Evolutionary conservation across 2,797 vertebrate genomes (phyloP), one percentile per base, ranked within the genome.

Genomic region (Erethizon dorsatum): DNA sequence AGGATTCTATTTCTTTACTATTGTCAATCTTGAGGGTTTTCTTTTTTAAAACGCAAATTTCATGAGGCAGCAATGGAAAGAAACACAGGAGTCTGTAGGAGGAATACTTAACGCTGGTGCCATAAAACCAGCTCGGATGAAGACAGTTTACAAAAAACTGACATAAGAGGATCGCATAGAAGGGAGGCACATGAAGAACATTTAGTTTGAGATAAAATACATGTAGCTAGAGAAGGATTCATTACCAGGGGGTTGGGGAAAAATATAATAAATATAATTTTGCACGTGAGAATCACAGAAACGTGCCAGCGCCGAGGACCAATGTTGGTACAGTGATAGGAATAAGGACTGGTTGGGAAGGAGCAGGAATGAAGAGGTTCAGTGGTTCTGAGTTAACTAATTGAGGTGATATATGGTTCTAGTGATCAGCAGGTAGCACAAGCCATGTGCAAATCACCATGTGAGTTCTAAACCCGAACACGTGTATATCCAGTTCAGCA

Each of bases 31-130:
- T 93, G 63, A 47, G 50, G 11, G 56, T 54, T 83, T 94, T 91
- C 41, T 47, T 56, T 69, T 59, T 31, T n/a, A 37, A 41, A 93
- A 33, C 41, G 47, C 52, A 79, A 94, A 84, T 94, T 84, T 92
- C 3, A n/a, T 73, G 50, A 85, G 28, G 54, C n/a, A 56, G n/a
- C 87, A 79, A 59, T 5, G 12, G 78, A 52, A n/a, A 77, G 31
- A 71, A 52, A 50, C 45, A 56, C 61, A 47, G 13, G 6, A 8
- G 13, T 54, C 45, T 63, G 22, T 31, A 24, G 31, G 13, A 61
- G 67, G 11, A 75, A 20, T 59, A 5, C 26, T 20, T 28, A 94
- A 31, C 10, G 6, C 18, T 54, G 47, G 26, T 41, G 41, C 83
- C 37, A 14, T 15, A 24, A 65, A 54, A n/a, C 67, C 33, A 45